Evolutionary conservation across 2,797 vertebrate genomes (phyloP).

Genomic region (Danio choprae): DNA sequence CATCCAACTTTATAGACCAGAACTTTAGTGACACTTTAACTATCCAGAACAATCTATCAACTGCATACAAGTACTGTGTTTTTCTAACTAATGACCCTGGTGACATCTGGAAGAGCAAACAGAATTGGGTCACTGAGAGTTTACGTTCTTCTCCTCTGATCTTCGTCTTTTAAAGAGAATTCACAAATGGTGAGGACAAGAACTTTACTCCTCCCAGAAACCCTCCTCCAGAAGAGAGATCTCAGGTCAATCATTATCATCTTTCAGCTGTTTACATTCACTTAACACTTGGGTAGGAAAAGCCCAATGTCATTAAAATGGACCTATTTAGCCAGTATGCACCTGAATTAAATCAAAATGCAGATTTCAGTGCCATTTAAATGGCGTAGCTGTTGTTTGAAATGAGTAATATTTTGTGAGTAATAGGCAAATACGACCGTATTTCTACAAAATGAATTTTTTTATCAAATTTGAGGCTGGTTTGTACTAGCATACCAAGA

Average conservation of each 20-base stretch:
- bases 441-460: too few species aligned
- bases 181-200: not conserved
- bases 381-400: too few species aligned
- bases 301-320: not conserved
- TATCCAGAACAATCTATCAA: not conserved
- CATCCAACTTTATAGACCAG: not conserved
- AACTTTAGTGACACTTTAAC: not conserved
- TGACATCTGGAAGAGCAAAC: constrained; percentile 41
- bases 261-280: too few species aligned
- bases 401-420: too few species aligned
- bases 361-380: too few species aligned
- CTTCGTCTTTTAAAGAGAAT: not conserved
- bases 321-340: not conserved
- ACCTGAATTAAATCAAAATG: not conserved
- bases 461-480: too few species aligned
- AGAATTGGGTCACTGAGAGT: constrained; percentile 38
- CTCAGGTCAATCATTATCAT: not conserved
- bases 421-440: too few species aligned
- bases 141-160: constrained; percentile 1
- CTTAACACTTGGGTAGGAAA: too few species aligned
- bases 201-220: not conserved
- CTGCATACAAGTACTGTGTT: not conserved
- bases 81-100: constrained; percentile 4
- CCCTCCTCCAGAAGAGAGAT: not conserved
- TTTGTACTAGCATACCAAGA: too few species aligned